phyloP scores from a whole-genome alignment of 2,888 invertebrate genomes.

The Cephonodes hylas region DNA sequence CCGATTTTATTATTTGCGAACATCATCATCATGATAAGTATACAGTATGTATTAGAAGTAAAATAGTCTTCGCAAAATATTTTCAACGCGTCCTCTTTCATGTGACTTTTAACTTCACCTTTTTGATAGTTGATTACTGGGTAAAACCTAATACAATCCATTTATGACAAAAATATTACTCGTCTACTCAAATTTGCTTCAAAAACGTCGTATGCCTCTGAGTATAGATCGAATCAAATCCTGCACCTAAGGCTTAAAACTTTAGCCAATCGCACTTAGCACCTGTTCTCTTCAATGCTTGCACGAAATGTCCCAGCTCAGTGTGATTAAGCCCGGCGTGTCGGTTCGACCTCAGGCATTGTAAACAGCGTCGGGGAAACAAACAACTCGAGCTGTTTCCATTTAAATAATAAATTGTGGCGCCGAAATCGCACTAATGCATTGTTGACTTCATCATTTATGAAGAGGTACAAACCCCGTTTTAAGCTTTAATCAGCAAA shows the following conservation, averaged over 20 bases:
- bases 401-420: slow-evolving; percentile 5
- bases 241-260: neutral
- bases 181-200: too few relatives aligned
- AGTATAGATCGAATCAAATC: neutral
- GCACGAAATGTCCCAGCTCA: neutral
- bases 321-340: neutral
- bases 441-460: neutral
- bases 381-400: neutral
- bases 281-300: neutral
- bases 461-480: neutral
- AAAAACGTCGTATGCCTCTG: too few relatives aligned
- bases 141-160: too few relatives aligned
- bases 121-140: too few relatives aligned
- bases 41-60: too few relatives aligned
- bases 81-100: too few relatives aligned
- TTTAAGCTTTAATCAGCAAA: neutral
- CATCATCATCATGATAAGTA: too few relatives aligned
- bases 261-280: neutral
- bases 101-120: too few relatives aligned
- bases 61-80: too few relatives aligned
- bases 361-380: neutral
- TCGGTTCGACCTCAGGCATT: neutral
- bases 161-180: too few relatives aligned
- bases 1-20: too few relatives aligned
- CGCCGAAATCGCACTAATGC: neutral